Evolutionary conservation across 2,888 invertebrate species (phyloP), one percentile per base, ranked within the genome.

Genomic region (Cataglyphis altisquamis): DNA sequence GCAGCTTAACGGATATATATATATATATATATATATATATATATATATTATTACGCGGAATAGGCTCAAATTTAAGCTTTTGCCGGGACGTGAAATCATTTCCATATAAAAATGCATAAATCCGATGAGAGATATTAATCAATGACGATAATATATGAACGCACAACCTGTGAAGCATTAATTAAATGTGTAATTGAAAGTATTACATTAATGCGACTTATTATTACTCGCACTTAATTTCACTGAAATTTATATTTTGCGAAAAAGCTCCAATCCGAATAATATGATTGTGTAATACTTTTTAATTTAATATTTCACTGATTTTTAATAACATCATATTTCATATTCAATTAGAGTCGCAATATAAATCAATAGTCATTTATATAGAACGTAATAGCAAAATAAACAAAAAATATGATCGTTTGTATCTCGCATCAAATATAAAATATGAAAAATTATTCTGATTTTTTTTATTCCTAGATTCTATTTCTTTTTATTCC

Each of bases 21-120:
- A 83, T 52, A 32, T 39, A 25, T 25, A 29, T 29, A 29, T 80
- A 68, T 52, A 75, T 68, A 67, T 67, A 29, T 60, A 32, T 39
- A 25, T 25, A 25, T 25, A 25, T 80, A 83, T 52, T 45, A 62
- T 73, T 64, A 73, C 57, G 73, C 72, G 10, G 55, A 39, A 68
- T 60, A 81, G 82, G 77, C 67, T 85, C 55, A 73, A 88, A 85
- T 87, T 86, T 83, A 18, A 62, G 60, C 62, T 72, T 70, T 36
- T 80, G 25, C 45, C 5, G 41, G 15, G 41, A 78, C 8, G 6
- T 1, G 32, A 80, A 36, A 80, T 62, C 18, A 80, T 48, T 80
- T 60, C 72, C 55, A 55, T 32, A 60, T 21, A 60, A 72, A 70
- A 70, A 48, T 70, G 60, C 52, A 60, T 45, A 60, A 60, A 70